Evolutionary conservation across 2,888 invertebrate genomes (phyloP).

Genomic region (Balanococcus diminutus): DNA sequence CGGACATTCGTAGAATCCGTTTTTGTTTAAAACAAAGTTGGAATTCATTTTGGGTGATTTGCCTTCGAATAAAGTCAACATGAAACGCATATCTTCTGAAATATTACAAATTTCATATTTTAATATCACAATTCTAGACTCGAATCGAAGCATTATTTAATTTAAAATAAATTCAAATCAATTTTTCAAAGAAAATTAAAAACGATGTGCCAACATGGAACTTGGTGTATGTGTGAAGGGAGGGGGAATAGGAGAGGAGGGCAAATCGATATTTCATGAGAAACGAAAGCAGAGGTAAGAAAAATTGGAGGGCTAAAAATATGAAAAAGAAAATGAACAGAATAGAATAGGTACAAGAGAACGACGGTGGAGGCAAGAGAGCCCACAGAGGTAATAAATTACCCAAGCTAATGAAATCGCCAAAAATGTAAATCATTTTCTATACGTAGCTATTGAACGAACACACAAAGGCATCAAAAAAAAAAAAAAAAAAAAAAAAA

Average conservation of each 20-base stretch:
- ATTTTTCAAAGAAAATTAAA: neutral
- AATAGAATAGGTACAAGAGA: neutral
- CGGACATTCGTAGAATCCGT: constrained; percentile 49
- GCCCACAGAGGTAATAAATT: no score
- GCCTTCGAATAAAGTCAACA: constrained; percentile 21
- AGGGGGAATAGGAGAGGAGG: neutral
- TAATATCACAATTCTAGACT: neutral
- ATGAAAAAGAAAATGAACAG: neutral
- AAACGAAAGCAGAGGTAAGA: neutral
- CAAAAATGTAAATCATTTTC: no score
- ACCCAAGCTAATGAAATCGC: no score
- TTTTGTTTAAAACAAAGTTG: neutral
- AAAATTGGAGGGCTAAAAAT: no score
- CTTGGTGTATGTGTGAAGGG: no score
- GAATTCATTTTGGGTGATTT: constrained; percentile 9
- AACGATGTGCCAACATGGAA: no score
- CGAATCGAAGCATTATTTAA: no score
- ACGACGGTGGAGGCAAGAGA: neutral
- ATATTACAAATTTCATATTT: neutral
- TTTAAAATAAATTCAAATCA: neutral
- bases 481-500: no score
- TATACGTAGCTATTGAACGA: no score
- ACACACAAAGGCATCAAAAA: no score
- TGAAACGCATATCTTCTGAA: constrained; percentile 18
- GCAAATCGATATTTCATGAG: no score